phyloP scores from a whole-genome alignment of 2,113 vertebrate genomes.

The Sterrhoptilus dennistouni region DNA sequence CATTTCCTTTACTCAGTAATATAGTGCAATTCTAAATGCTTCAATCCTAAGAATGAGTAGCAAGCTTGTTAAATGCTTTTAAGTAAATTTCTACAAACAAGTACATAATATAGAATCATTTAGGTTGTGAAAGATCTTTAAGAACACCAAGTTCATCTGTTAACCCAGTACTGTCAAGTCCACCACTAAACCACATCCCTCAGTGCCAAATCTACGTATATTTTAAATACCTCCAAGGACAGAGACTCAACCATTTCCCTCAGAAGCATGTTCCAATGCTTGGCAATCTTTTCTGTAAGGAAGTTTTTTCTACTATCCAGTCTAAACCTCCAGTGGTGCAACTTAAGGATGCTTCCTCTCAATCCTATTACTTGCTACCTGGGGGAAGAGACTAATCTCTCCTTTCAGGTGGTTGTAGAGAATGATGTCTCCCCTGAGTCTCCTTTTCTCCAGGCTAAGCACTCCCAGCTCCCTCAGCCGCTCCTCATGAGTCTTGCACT shows the following conservation, averaged over 20 bases:
- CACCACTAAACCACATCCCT: background rate
- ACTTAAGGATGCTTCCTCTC: background rate
- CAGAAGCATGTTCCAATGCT: background rate
- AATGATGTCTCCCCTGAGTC: background rate
- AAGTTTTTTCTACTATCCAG: background rate
- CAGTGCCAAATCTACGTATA: rapidly evolving
- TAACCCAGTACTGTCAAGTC: background rate
- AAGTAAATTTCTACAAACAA: background rate
- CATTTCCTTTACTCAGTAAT: background rate
- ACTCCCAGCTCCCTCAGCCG: rapidly evolving
- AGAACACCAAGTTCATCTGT: background rate
- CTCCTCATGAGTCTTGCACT: background rate
- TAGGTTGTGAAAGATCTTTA: background rate
- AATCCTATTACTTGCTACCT: background rate
- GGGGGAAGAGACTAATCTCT: background rate
- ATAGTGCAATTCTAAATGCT: background rate
- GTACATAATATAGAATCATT: background rate
- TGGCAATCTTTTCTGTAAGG: too few relatives aligned
- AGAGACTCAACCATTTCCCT: background rate
- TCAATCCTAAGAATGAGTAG: background rate
- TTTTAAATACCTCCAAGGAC: background rate
- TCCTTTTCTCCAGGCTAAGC: background rate
- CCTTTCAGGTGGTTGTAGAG: background rate
- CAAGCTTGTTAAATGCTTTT: background rate
- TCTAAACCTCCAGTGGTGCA: background rate